Base-by-base conservation (phyloP, 2,113 vertebrate genomes). In the Corythornis cristatus region DNA sequence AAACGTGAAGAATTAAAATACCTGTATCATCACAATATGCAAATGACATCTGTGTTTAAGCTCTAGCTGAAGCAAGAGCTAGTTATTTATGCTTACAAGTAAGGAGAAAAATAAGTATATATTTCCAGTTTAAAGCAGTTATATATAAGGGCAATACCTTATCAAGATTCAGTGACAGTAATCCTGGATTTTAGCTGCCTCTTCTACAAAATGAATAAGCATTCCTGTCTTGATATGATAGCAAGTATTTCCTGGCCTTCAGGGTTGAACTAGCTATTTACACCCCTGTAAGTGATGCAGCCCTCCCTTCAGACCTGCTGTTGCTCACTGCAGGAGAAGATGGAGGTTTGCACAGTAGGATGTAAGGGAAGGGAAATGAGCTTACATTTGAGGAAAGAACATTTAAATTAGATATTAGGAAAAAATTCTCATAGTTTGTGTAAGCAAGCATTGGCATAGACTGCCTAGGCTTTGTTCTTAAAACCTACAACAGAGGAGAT, bases 401-500 rank as follows among this genome's bases (percentile, higher is more conserved):
- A 89, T 51, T 85, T 83, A 89, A 93, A 85, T 88, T 46, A 86
- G 51, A 74, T 42, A 29, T 85, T 60, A 42, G 42, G 43, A 53
- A 80, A 77, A 93, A 83, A 31, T 6, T 89, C 82, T 88, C 51
- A 66, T 57, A 33, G 15, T 74, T 83, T 3, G 5, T 26, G 29
- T 91, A 92, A 96, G 75, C 91, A 89, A 94, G 88, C 75, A 77
- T 60, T 94, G 90, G 93, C 78, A 62, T 4, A 46, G 60, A 58
- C 29, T 56, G 37, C 29, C 22, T 45, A 70, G 37, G 56, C 68
- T 94, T 93, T 91, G 75, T 80, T 96, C 85, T 91, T 60, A 86
- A 90, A 91, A 82, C n/a, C 33, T 86, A 7, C 46, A 88, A 43
- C 12, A 80, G 74, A 68, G 22, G 35, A 88, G 85, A 67, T 96